Evolutionary conservation across 1,140 invertebrate species (phyloP), one percentile per base, ranked within the genome.

Genomic region (Macrosteles quadrilineatus): DNA sequence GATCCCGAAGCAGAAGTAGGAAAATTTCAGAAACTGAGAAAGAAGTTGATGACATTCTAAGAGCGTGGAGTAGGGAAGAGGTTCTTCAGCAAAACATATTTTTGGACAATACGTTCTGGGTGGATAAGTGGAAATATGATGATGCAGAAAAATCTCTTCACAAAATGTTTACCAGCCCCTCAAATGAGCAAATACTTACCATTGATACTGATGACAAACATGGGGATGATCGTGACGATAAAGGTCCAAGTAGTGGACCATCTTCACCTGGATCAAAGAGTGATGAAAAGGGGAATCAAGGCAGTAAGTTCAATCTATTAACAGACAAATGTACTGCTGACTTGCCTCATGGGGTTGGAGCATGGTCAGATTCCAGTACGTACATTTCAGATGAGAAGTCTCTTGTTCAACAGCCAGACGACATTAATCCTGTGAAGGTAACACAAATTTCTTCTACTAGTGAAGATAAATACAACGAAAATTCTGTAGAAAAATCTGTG

Each of bases 321-420:
- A 43, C 29, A 47, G 84, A 84, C 53, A 90, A 89, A 74, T 83
- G 90, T 74, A 85, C 87, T 65, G 87, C 90, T 72, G 88, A 91
- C 81, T 81, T 93, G 57, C 90, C 91, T 3, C 88, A 89, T 69
- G 90, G 91, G 62, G 86, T 92, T 72, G 89, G 89, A 80, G 90
- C 90, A 75, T 94, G 92, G 91, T 87, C 86, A 77, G 92, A 93
- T 78, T 86, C 91, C 77, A 93, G 90, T 80, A 93, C 91, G 59
- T 93, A 93, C 77, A 81, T 93, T 32, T 69, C 68, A 62, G 32
- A 64, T 30, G 59, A 69, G 47, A 55, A 73, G 85, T 85, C 74
- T 73, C 81, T 68, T 86, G 87, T 76, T 80, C 80, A 62, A 76
- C 78, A 17, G 73, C 75, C n/a, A 21, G 50, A 4, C n/a, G 67